phyloP scores from a whole-genome alignment of 2,113 vertebrate species.

The Mungos mungo region DNA sequence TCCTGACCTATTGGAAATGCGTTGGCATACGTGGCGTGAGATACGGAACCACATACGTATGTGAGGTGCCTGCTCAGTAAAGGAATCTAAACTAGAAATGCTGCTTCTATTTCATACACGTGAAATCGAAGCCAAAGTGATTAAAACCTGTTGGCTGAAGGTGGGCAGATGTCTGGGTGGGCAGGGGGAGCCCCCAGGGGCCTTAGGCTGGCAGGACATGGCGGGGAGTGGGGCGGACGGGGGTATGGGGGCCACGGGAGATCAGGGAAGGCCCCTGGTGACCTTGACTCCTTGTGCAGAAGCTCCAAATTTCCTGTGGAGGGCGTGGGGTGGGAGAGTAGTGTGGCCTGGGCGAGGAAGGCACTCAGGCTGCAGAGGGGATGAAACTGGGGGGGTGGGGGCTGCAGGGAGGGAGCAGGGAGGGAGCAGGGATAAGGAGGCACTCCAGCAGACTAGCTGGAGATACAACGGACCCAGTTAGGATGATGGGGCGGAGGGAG shows the following conservation, averaged over 20 bases:
- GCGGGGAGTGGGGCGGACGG: not conserved
- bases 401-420: not conserved
- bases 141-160: not conserved
- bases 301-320: not conserved
- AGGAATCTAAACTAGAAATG: not conserved
- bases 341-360: not conserved
- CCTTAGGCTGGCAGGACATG: too few species aligned
- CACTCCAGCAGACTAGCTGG: not conserved
- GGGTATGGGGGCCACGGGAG: not conserved
- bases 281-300: accelerated
- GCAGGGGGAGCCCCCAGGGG: not conserved
- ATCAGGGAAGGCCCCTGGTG: not conserved
- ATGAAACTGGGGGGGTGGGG: not conserved
- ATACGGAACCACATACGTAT: too few species aligned
- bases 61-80: not conserved
- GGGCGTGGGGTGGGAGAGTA: not conserved
- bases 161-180: not conserved
- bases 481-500: too few species aligned
- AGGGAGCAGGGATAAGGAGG: not conserved
- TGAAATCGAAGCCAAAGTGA: not conserved
- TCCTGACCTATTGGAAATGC: not conserved
- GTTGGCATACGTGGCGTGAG: accelerated
- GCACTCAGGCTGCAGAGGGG: not conserved
- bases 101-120: not conserved
- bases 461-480: not conserved